Conservation (phyloP, 2,888 invertebrate species). For the Gymnosoma rotundatum region DNA sequence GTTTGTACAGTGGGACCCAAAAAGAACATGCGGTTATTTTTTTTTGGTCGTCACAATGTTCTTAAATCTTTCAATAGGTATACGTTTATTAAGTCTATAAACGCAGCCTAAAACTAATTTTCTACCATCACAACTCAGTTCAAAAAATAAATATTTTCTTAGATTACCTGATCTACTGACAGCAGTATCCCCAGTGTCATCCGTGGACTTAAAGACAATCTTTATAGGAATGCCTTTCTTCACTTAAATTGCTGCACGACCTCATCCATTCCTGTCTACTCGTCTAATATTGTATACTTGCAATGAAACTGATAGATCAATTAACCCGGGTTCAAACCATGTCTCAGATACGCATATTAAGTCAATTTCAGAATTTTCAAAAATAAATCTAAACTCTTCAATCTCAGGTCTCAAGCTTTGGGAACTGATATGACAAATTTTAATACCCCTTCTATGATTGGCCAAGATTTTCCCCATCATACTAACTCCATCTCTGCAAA, state of each 20-base stretch:
- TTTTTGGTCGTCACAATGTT: no score
- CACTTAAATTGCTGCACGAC: not conserved
- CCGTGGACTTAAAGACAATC: not conserved
- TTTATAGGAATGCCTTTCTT: not conserved
- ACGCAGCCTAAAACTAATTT: no score
- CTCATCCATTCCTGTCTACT: not conserved
- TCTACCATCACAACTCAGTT: no score
- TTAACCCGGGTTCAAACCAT: not conserved
- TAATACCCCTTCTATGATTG: not conserved
- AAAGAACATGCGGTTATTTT: no score
- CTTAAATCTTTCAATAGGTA: no score
- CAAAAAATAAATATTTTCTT: no score
- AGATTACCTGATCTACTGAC: not conserved
- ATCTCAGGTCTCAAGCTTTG: not conserved
- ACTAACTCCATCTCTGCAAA: not conserved
- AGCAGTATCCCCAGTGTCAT: not conserved
- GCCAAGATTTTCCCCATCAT: not conserved
- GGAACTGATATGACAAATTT: not conserved
- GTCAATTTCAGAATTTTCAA: not conserved
- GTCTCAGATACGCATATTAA: no score
- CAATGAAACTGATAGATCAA: not conserved
- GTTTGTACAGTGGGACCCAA: no score
- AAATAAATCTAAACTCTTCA: constrained; percentile 1
- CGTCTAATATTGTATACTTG: not conserved
- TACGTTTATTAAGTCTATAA: no score